phyloP scores from a whole-genome alignment of 2,113 vertebrate species.

The Danio rerio region GRCz12tu NC_133191.1:53681001-53681500 shows the following conservation, averaged over 20 bases:
- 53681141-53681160: background rate
- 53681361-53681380: constrained; percentile 21
- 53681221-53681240: constrained; percentile 18
- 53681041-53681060: no score
- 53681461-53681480: constrained; percentile 4
- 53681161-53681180: background rate
- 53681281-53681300: constrained; percentile 33
- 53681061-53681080: no score
- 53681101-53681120: background rate
- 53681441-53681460: background rate
- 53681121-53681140: background rate
- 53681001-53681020: no score
- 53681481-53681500: constrained; percentile 62
- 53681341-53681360: constrained; percentile 32
- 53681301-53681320: constrained; percentile 40
- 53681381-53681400: constrained; percentile 10
- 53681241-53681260: constrained; percentile 3
- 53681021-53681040: no score
- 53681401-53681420: constrained; percentile 1
- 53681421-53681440: background rate
- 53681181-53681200: background rate
- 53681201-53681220: background rate
- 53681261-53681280: constrained; percentile 38
- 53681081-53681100: no score
- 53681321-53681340: constrained; percentile 26